These are phyloP conservation scores for Tenodera sinensis DNA, from an alignment of 2,888 invertebrate genomes.

Conservation along the genomic window DNA sequence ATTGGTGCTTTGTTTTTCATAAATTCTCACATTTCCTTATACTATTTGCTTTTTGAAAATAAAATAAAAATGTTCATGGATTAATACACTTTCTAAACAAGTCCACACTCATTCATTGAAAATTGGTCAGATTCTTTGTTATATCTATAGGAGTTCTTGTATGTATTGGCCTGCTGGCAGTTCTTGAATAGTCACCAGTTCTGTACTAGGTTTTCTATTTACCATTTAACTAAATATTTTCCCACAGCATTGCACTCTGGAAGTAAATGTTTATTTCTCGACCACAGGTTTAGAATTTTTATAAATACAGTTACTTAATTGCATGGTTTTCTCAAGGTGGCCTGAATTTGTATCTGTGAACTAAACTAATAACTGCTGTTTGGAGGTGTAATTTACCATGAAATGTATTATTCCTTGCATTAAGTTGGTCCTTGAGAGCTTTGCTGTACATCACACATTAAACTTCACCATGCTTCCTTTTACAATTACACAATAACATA, in stretches of 20 bases:
- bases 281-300: neutral
- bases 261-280: neutral
- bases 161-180: neutral
- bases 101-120: neutral
- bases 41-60: neutral
- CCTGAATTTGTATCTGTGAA: neutral
- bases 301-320: neutral
- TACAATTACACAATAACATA: neutral
- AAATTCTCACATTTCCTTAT: neutral
- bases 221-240: neutral
- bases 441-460: neutral
- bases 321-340: neutral
- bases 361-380: neutral
- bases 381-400: neutral
- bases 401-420: neutral
- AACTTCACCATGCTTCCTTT: neutral
- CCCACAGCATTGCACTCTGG: neutral
- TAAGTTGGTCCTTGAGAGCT: neutral
- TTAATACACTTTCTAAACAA: neutral
- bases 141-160: neutral
- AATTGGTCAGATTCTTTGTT: neutral
- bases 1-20: neutral
- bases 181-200: neutral
- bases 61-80: neutral
- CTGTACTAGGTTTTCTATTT: neutral